Evolutionary conservation across 2,888 invertebrate species (phyloP).

Genomic region (Drosophila formosana): DNA sequence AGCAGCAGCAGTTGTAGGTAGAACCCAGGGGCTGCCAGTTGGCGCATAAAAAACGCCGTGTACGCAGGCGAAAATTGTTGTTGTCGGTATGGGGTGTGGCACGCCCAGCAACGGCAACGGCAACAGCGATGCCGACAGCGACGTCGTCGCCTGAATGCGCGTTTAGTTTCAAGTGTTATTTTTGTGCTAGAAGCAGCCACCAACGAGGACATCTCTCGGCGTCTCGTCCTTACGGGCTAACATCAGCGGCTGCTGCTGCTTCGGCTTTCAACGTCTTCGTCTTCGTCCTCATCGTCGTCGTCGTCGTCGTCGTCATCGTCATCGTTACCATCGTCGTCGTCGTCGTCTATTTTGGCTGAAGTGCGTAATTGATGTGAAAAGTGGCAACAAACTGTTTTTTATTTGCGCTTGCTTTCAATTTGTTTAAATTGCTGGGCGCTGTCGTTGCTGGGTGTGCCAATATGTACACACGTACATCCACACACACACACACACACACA

Average conservation of each 20-base stretch:
- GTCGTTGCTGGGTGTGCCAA: constrained; percentile 60
- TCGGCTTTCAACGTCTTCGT: constrained; percentile 45
- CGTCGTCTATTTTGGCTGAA: constrained; percentile 78
- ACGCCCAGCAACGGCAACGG: constrained; percentile 44
- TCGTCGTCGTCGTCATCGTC: constrained; percentile 28
- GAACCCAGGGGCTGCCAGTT: constrained; percentile 52
- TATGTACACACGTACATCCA: constrained; percentile 50
- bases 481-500: constrained; percentile 12
- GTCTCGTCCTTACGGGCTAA: constrained; percentile 45
- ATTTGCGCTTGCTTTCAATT: constrained; percentile 81
- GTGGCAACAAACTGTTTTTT: constrained; percentile 81
- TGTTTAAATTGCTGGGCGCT: constrained; percentile 81
- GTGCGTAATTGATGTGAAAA: constrained; percentile 81
- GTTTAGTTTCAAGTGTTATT: constrained; percentile 81
- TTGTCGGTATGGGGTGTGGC: constrained; percentile 47
- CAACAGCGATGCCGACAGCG: constrained; percentile 44
- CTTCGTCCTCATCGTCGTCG: constrained; percentile 31
- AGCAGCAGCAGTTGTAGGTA: constrained; percentile 35
- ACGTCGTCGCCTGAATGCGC: constrained; percentile 72
- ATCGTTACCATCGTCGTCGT: constrained; percentile 32
- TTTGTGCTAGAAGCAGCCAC: constrained; percentile 75
- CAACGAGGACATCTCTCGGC: constrained; percentile 60
- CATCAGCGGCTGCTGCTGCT: constrained; percentile 34
- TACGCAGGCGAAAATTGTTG: constrained; percentile 77
- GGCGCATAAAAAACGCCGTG: constrained; percentile 70